Conservation (phyloP, 2,113 vertebrate genomes). For the Mus pahari region DNA sequence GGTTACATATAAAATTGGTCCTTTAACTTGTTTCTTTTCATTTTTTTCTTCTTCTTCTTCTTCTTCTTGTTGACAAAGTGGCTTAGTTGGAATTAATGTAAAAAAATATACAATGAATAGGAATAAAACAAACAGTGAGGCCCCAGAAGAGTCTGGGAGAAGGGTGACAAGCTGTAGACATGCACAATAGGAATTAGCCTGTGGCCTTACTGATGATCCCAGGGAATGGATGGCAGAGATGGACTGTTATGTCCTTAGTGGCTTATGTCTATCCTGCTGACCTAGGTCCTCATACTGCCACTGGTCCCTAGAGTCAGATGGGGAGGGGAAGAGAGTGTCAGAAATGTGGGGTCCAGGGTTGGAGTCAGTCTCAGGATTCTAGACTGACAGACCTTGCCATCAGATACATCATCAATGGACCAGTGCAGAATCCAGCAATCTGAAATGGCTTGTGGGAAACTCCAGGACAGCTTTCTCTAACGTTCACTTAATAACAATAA, state of each 20-base stretch:
- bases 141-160: slow-evolving; percentile 18
- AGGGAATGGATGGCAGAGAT: neutral
- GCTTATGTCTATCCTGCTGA: neutral
- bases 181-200: neutral
- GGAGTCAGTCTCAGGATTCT: slow-evolving; percentile 31
- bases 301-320: neutral
- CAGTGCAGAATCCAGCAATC: slow-evolving; percentile 39
- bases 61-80: slow-evolving; percentile 4
- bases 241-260: neutral
- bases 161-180: neutral
- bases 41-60: neutral
- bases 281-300: neutral
- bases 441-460: slow-evolving; percentile 4
- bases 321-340: slow-evolving; percentile 17
- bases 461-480: slow-evolving; percentile 5
- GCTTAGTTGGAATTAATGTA: slow-evolving; percentile 67
- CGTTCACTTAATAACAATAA: slow-evolving; percentile 40
- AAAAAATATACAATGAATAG: slow-evolving; percentile 61
- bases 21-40: neutral
- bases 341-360: neutral
- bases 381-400: neutral
- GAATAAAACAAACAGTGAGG: slow-evolving; percentile 20
- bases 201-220: neutral
- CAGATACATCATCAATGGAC: slow-evolving; percentile 31
- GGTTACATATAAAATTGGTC: slow-evolving; percentile 37